A percentile compares a stretch with the other conserved stretches of the same genome.
Conservation (phyloP, 2,888 invertebrate genomes). For the Esperia sulphurella region DNA sequence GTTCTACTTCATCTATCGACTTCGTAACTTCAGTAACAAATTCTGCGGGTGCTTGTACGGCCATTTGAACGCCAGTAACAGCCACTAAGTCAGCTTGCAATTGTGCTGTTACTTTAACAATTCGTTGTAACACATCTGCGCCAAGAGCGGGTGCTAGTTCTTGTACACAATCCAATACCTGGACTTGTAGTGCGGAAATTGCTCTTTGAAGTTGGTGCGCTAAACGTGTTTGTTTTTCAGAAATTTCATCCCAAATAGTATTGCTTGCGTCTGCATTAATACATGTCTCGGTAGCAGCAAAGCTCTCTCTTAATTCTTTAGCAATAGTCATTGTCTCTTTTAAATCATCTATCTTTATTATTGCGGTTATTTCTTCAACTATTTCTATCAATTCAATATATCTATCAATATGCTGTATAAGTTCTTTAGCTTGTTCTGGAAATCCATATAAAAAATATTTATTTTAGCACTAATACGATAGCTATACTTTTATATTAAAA, state of each 20-base stretch:
- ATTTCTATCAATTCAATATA: slow-evolving; percentile 57
- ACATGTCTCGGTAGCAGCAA: slow-evolving; percentile 21
- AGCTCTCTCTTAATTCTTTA: slow-evolving; percentile 42
- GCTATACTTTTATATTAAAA: too few relatives aligned
- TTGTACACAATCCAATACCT: slow-evolving; percentile 39
- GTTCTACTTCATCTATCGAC: slow-evolving; percentile 4
- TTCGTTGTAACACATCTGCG: slow-evolving; percentile 33
- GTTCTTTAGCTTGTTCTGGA: slow-evolving; percentile 38
- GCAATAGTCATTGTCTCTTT: slow-evolving; percentile 46
- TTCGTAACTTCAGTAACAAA: slow-evolving; percentile 7
- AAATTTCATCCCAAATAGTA: slow-evolving; percentile 13
- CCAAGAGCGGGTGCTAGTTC: slow-evolving; percentile 34
- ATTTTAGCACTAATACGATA: too few relatives aligned
- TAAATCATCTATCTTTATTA: slow-evolving; percentile 43
- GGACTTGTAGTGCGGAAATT: slow-evolving; percentile 39
- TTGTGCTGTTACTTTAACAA: slow-evolving; percentile 39
- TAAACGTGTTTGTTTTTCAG: slow-evolving; percentile 29
- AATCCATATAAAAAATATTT: background rate
- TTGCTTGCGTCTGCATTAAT: slow-evolving; percentile 6
- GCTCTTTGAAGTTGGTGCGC: slow-evolving; percentile 45
- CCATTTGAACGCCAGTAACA: slow-evolving; percentile 32
- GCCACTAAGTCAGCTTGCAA: slow-evolving; percentile 47
- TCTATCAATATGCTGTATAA: slow-evolving; percentile 50
- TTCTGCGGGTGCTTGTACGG: slow-evolving; percentile 27
- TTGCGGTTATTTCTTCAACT: slow-evolving; percentile 51